Evolutionary conservation across 2,113 vertebrate genomes (phyloP).

Genomic region (Sceloporus tristichus): DNA sequence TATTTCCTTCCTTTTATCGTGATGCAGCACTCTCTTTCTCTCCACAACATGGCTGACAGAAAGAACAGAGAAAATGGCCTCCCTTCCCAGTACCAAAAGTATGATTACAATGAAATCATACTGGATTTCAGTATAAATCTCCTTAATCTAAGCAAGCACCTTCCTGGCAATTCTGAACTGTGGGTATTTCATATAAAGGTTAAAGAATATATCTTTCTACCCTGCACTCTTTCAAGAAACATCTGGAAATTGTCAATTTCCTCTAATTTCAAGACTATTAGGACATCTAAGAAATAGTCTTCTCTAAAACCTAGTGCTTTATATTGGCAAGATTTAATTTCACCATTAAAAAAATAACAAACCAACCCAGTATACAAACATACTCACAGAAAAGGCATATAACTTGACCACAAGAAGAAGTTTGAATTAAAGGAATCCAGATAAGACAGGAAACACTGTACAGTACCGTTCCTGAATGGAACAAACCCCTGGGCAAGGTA

Average conservation of each 20-base stretch:
- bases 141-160: not conserved
- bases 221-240: slow-evolving; percentile 45
- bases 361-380: not conserved
- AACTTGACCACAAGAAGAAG: not conserved
- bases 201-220: slow-evolving; percentile 15
- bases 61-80: no score
- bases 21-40: no score
- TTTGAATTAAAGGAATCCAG: not conserved
- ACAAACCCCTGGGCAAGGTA: not conserved
- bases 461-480: slow-evolving; percentile 5
- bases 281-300: slow-evolving; percentile 31
- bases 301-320: slow-evolving; percentile 18
- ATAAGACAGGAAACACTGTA: not conserved
- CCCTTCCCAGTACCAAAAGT: not conserved
- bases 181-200: slow-evolving; percentile 23
- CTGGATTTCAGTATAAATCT: not conserved
- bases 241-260: slow-evolving; percentile 48
- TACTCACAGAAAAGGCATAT: not conserved
- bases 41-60: not conserved
- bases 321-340: slow-evolving; percentile 21
- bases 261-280: slow-evolving; percentile 43
- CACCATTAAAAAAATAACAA: not conserved
- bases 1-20: not conserved
- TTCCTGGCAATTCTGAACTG: not conserved
- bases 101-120: not conserved